Evolutionary conservation across 2,113 vertebrate species (phyloP).

Genomic region (Bubo scandiacus): DNA sequence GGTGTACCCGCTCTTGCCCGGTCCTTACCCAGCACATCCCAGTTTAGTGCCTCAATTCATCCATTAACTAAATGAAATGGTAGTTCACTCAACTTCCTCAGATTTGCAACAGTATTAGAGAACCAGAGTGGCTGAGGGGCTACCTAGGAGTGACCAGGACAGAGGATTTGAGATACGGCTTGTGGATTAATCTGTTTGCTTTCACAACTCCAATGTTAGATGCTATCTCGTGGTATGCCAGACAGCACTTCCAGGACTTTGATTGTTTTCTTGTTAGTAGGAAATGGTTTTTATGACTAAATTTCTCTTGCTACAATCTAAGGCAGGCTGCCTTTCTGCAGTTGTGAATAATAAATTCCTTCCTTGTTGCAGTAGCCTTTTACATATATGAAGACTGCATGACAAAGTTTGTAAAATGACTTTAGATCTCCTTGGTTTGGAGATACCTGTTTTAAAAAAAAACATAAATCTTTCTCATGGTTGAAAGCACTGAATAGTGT

Average conservation of each 20-base stretch:
- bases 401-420: not conserved
- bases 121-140: slow-evolving; percentile 83
- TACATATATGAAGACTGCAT: not conserved
- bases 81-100: slow-evolving; percentile 81
- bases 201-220: not conserved
- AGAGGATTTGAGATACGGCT: not conserved
- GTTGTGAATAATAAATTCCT: not conserved
- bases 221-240: not conserved
- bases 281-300: not conserved
- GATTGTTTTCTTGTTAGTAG: not conserved
- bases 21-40: slow-evolving; percentile 78
- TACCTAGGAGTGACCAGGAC: slow-evolving; percentile 59
- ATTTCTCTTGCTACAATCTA: not conserved
- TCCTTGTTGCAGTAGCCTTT: not conserved
- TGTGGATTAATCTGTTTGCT: not conserved
- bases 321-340: not conserved
- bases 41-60: slow-evolving; percentile 71
- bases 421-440: not conserved
- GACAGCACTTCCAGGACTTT: not conserved
- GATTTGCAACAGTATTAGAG: slow-evolving; percentile 71
- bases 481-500: not conserved
- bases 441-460: not conserved
- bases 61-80: slow-evolving; percentile 77
- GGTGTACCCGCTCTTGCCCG: not conserved
- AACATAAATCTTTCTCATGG: not conserved